Evolutionary conservation across 2,888 invertebrate species (phyloP), one percentile per base, ranked within the genome.

Genomic region (Choreutis nemorana): DNA sequence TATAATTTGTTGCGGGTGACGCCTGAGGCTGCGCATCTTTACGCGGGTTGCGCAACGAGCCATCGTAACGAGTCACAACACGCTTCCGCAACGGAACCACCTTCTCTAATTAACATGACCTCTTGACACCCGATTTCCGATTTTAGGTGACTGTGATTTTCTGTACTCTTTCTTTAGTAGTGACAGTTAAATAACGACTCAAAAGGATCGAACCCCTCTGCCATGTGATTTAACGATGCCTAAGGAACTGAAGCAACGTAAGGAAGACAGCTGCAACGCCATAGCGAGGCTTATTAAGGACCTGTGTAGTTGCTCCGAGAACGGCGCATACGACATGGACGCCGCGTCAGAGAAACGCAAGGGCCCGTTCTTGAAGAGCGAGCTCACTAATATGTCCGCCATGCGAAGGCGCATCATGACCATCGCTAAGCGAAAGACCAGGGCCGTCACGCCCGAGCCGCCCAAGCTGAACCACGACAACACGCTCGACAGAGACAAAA

Each of bases 291-390:
- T 78, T 14, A 60, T 80, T 13, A 80, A 78, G 39, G 79, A 79
- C 47, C 62, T 79, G 41, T 80, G 79, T 42, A 78, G 79, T 37
- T 80, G 80, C 31, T 68, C 79, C 0, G 77, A 79, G 39, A 72
- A 78, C 62, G 80, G 68, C 22, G 70, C 75, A 28, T 79, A 79
- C 79, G 79, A 79, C 0, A 80, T 79, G 2, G 73, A 78, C 9
- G 75, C 79, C 70, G 75, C 75, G 11, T 50, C 73, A 2, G 64
- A 71, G 3, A 60, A 58, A 26, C 45, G 67, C 14, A 65, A 66
- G 33, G 70, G 71, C 0, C 75, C 75, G 2, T 62, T 78, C 30
- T 41, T 78, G 16, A 77, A 72, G 41, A 73, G 75, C 42, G 78
- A 78, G 41, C 50, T 78, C 7, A 75, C 75, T 0, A 77, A 78